Base-by-base conservation (phyloP, 2,113 vertebrate species). In the Ardeotis arabs region DNA sequence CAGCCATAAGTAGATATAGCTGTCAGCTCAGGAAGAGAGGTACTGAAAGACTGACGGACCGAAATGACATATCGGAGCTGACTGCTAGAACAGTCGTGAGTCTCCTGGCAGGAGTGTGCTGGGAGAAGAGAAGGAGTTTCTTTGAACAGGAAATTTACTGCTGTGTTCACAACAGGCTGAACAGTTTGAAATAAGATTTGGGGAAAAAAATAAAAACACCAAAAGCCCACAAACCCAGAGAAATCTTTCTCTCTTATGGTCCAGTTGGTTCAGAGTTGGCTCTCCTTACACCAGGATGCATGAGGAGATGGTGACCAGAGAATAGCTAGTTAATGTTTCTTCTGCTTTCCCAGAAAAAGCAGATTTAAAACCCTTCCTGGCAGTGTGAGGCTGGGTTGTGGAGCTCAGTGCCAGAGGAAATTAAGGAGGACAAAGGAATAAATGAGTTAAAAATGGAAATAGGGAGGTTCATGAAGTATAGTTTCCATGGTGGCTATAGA, bases 361-460 rank as follows among this genome's bases (percentile, higher is more conserved):
- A 78, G 63, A 13, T 86, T 92, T 86, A 69, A 85, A 74, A 50
- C 22, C 20, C 28, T 63, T 78, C 25, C 41, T 67, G 47, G 31
- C 29, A 89, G 6, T 3, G 4, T 59, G 27, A 64, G 82, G 18
- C 62, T 69, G 39, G 20, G 22, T 37, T 93, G 52, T 80, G 24
- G 76, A 84, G 39, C n/a, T 77, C 17, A 2, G 27, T 59, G 64
- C 25, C 59, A 81, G 50, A 80, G 27, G 39, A 67, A 84, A 50
- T 95, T 74, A 74, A 59, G 76, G 55, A 77, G 55, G 33, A 29
- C 22, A 55, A 90, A 90, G 12, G 7, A 50, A 39, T 47, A 78
- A 89, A 50, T 18, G 24, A 84, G 56, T 69, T 81, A 59, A 90
- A 95, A 92, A 81, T 49, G 12, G 37, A 74, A 84, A 77, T 81